Conservation (phyloP, 2,797 vertebrate genomes). For the Alouatta caraya region DNA sequence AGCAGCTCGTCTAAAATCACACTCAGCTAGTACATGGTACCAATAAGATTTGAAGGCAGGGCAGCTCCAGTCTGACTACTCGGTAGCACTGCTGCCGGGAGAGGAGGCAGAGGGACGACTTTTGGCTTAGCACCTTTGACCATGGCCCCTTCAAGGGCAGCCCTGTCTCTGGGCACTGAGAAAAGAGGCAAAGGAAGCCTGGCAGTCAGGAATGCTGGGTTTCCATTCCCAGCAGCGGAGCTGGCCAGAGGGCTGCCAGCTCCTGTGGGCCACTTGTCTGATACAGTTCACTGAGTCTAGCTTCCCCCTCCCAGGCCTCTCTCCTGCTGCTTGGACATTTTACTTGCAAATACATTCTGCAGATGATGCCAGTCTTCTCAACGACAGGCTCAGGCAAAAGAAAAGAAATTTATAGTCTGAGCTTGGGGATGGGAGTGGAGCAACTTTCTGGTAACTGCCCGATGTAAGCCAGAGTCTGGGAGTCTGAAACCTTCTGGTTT, state of each 20-base stretch:
- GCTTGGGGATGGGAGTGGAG: neutral
- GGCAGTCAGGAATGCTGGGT: neutral
- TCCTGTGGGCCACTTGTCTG: neutral
- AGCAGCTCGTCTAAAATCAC: neutral
- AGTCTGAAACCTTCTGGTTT: too few species aligned
- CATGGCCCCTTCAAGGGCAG: neutral
- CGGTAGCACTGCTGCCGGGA: neutral
- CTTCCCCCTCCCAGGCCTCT: neutral
- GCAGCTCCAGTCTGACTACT: neutral
- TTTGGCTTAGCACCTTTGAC: neutral
- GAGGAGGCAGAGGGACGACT: neutral
- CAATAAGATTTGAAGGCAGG: neutral
- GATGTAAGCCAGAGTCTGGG: neutral
- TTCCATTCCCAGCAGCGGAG: neutral
- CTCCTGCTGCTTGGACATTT: slow-evolving; percentile 44
- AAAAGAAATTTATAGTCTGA: neutral
- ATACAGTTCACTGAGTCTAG: neutral
- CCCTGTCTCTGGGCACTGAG: neutral
- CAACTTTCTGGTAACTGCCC: neutral
- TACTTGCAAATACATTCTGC: slow-evolving; percentile 63
- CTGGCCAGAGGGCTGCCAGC: neutral
- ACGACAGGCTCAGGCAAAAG: slow-evolving; percentile 27
- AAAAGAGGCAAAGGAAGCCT: neutral
- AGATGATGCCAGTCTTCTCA: slow-evolving; percentile 42
- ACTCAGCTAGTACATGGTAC: neutral